Percentiles rank a stretch among this genome's conserved stretches.
These are phyloP conservation scores for Meloidogyne chitwoodi DNA, from an alignment of 1,140 invertebrate species.

Conservation along the genomic window DNA sequence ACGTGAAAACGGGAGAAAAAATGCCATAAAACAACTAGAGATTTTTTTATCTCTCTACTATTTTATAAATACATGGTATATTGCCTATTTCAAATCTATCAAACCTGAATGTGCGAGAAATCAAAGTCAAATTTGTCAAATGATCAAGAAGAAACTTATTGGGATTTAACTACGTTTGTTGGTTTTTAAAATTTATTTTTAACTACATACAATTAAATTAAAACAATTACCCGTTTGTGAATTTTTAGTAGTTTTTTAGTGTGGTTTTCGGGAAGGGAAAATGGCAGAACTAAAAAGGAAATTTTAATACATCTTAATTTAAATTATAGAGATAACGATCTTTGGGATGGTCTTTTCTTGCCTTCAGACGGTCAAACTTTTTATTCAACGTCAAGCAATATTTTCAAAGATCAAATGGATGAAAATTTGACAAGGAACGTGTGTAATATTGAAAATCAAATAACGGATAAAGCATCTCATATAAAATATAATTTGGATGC, in stretches of 20 bases:
- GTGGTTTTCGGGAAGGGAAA: no score
- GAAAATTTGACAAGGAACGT: not conserved
- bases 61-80: no score
- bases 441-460: not conserved
- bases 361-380: not conserved
- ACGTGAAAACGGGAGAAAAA: no score
- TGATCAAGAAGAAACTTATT: not conserved
- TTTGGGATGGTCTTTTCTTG: not conserved
- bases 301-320: not conserved
- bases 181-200: not conserved
- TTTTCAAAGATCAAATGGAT: not conserved
- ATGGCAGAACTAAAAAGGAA: not conserved
- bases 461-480: not conserved
- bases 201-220: no score
- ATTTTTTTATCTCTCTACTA: no score
- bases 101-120: no score
- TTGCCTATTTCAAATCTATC: no score
- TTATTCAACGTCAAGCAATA: not conserved
- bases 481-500: not conserved
- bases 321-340: not conserved
- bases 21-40: no score
- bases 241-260: no score
- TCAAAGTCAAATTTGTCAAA: no score
- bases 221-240: no score
- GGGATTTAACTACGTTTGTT: not conserved